Evolutionary conservation across 1,140 invertebrate species (phyloP), one percentile per base, ranked within the genome.

Genomic region (Phocides pigmalion): DNA sequence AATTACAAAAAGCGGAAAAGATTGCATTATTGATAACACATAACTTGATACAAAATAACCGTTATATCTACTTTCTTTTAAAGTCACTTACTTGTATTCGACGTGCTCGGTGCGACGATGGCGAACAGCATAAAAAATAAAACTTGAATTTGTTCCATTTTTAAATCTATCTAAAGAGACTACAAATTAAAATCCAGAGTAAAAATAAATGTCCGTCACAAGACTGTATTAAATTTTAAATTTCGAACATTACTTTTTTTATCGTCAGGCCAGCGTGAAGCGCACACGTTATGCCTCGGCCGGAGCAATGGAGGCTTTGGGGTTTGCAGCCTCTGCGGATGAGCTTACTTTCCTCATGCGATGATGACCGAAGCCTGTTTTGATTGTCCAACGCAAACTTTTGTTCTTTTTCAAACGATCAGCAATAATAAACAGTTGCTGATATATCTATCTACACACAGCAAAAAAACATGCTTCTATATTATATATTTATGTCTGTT

Each of bases 21-120:
- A 28, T 28, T n/a, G n/a, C n/a, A n/a, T 28, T 28, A 8, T 28
- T 28, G 0, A 1, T 28, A 28, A 28, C 25, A 28, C 25, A 28
- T 28, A 28, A 28, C 39, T 8, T 32, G 42, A 35, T 32, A 63
- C 61, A 58, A 59, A 58, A 37, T 39, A 64, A 80, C 76, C 58
- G 19, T 74, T 74, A 35, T 22, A 65, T 74, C 75, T 65, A 83
- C 81, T 85, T 85, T 85, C 82, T 82, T 85, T 67, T 49, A 73
- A 66, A 66, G 25, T 62, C 61, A 87, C 87, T 90, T 80, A 90
- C 87, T 80, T 80, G 84, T 76, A 64, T 87, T 81, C 19, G 84
- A 84, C n/a, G 81, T 74, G 28, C 77, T 76, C 64, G 79, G 74
- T 12, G 87, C 69, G 19, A 87, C 62, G 39, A 78, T 73, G 41